These are phyloP conservation scores for Sesia apiformis DNA, from an alignment of 2,888 invertebrate genomes.

Conservation along the genomic window DNA sequence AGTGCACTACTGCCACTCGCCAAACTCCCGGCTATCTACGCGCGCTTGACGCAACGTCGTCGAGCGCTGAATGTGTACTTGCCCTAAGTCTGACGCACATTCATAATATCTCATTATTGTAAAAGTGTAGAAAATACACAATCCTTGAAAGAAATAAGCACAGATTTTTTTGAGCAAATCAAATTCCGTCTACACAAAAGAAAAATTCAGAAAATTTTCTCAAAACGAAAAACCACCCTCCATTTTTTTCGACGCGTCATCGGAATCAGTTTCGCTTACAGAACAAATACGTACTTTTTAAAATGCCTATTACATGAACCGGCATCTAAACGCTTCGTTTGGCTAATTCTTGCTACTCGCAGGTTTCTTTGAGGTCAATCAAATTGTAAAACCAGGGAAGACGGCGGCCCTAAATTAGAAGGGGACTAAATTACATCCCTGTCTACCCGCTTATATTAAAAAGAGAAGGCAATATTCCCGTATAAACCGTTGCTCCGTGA, in stretches of 20 bases:
- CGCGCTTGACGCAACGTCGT: too few relatives aligned
- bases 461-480: conserved; percentile 11
- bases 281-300: background rate
- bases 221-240: background rate
- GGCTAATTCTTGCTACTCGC: background rate
- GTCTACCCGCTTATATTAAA: conserved; percentile 33
- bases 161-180: too few relatives aligned
- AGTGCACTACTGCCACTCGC: too few relatives aligned
- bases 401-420: conserved; percentile 27
- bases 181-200: too few relatives aligned
- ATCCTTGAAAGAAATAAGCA: too few relatives aligned
- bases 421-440: conserved; percentile 29
- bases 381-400: conserved; percentile 29
- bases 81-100: too few relatives aligned
- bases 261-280: background rate
- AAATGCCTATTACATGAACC: background rate
- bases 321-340: conserved; percentile 3
- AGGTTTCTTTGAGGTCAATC: conserved; percentile 25
- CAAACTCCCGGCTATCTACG: too few relatives aligned
- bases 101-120: too few relatives aligned
- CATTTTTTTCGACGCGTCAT: background rate
- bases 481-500: conserved; percentile 21
- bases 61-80: too few relatives aligned
- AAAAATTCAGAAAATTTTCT: too few relatives aligned
- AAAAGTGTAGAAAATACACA: too few relatives aligned